Evolutionary conservation across 2,113 vertebrate genomes (phyloP), one percentile per base, ranked within the genome.

Genomic region (Mesitornis unicolor): DNA sequence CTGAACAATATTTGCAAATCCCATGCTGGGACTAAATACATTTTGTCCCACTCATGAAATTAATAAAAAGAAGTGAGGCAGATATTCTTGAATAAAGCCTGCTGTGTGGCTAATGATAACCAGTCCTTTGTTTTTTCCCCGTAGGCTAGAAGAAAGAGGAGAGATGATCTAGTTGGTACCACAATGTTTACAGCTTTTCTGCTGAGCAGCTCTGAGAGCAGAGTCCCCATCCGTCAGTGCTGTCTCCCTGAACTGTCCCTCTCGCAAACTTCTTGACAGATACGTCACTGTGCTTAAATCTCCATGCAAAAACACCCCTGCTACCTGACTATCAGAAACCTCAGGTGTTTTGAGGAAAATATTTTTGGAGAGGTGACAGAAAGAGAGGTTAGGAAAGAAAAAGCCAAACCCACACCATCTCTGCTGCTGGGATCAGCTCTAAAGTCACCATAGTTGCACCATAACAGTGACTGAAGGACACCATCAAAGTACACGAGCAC

Each of bases 51-150:
- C 57, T 91, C 51, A 70, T 75, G 60, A 93, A 97, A 84, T 88
- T 71, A 94, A 83, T 89, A 54, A 85, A 91, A 77, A 92, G 47
- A 81, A 94, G 90, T 11, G 8, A 88, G 86, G 79, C 83, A 93
- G 88, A 89, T 96, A 91, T 84, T 92, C 92, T 95, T 84, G 86
- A 88, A 81, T 90, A 95, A 90, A 95, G 90, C 90, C 90, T 88
- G 83, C 67, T 92, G 92, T 57, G 96, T 70, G 68, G 80, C 86
- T 96, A 94, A 92, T 84, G 93, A 78, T 95, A 94, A 94, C 83
- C 85, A 95, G 93, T 26, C 87, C 50, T 89, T 48, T 84, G 67
- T 13, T 76, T 90, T 74, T 84, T 60, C 65, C 84, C 93, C 5
- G 5, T 9, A 90, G 90, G 73, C 90, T 85, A 77, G 83, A 90